A percentile compares a stretch with the other conserved stretches of the same genome.
Conservation (phyloP, 1,140 invertebrate genomes). For the Metopolophium dirhodum region DNA sequence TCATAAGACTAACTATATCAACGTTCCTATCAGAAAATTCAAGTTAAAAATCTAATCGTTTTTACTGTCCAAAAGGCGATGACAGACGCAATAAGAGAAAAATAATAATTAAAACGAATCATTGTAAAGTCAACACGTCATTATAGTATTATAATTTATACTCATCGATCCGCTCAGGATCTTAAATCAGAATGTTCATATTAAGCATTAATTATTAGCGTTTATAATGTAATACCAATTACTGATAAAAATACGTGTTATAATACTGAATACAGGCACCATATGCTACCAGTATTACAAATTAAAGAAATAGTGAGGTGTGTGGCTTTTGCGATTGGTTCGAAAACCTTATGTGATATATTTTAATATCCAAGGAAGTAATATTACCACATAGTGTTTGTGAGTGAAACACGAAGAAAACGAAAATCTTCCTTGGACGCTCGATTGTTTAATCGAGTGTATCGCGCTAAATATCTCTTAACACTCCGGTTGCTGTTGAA, state of each 20-base stretch:
- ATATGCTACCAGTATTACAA: background rate
- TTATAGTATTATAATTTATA: too few species aligned
- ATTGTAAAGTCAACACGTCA: too few species aligned
- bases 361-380: background rate
- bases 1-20: too few species aligned
- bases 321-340: background rate
- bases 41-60: too few species aligned
- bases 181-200: too few species aligned
- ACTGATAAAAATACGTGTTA: background rate
- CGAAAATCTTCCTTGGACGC: background rate
- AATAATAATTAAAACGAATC: too few species aligned
- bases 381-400: background rate
- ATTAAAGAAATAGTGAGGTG: background rate
- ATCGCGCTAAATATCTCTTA: conserved; percentile 25
- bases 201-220: too few species aligned
- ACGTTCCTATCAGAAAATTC: too few species aligned
- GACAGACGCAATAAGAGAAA: too few species aligned
- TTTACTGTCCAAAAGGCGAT: too few species aligned
- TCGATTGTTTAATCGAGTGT: conserved; percentile 29
- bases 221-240: too few species aligned
- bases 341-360: background rate
- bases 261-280: background rate
- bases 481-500: conserved; percentile 38
- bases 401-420: background rate
- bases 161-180: too few species aligned